Evolutionary conservation across 2,797 vertebrate genomes (phyloP), one percentile per base, ranked within the genome.

Genomic region (Ceryle rudis): DNA sequence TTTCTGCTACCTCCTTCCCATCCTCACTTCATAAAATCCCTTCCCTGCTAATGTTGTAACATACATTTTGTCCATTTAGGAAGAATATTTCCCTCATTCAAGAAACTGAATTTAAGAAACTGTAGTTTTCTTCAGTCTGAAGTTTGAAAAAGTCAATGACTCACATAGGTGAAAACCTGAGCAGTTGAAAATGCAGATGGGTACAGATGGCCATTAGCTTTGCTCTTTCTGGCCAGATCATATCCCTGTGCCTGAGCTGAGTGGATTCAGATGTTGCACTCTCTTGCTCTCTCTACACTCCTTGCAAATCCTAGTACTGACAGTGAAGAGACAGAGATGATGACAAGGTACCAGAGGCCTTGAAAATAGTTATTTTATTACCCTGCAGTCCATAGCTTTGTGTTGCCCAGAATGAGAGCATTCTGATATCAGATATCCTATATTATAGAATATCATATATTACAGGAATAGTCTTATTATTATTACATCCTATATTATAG

Each of bases 131-230:
- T 57, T 81, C 35, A 39, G 26, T 14, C n/a, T 88, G 46, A 74
- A 86, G 28, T 70, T 62, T 80, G 74, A 78, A 91, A 95, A 89
- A 95, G 31, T 16, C 75, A 37, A 3, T 64, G 65, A 83, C 47
- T 91, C 39, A 71, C 16, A 42, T 0, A 81, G 44, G 37, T 4
- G 5, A 86, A 94, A 94, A 33, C 25, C 65, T 64, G 75, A 77
- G 62, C 19, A 91, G 37, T 4, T 74, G 65, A 81, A 67, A 33
- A 65, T 37, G 60, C 52, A 93, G 85, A 78, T 52, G 61, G 52
- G 44, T 83, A 71, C 49, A 91, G 54, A 22, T 67, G 69, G 87
- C 77, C 77, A 86, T 96, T 91, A 88, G 57, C 62, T 95, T 88
- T 83, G 28, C 62, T 83, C 57, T 79, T 90, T 65, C 42, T 94